These are phyloP conservation scores for Sesia bembeciformis DNA, from an alignment of 2,888 invertebrate genomes.

Conservation along the genomic window DNA sequence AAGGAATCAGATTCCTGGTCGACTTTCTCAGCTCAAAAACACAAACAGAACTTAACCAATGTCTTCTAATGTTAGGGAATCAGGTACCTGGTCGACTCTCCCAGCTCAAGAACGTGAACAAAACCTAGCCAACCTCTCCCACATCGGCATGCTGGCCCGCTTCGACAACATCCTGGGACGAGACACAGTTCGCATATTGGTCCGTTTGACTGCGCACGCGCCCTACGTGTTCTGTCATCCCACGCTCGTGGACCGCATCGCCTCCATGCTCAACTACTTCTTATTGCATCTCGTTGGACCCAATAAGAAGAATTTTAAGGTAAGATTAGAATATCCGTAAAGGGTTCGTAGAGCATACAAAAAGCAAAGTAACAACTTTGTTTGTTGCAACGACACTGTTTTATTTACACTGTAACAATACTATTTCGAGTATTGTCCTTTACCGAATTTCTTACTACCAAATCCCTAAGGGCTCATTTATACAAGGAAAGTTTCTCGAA, in stretches of 20 bases:
- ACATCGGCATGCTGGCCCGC: constrained; percentile 87
- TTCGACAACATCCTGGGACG: constrained; percentile 95
- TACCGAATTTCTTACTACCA: too few relatives aligned
- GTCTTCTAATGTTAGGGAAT: constrained; percentile 61
- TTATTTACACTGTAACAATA: too few relatives aligned
- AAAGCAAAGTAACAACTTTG: too few relatives aligned
- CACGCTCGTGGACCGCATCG: constrained; percentile 93
- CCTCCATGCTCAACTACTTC: constrained; percentile 97
- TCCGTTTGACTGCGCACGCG: constrained; percentile 83
- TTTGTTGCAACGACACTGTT: too few relatives aligned
- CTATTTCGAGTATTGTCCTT: too few relatives aligned
- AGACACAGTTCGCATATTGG: constrained; percentile 89
- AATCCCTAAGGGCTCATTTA: too few relatives aligned
- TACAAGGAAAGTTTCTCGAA: too few relatives aligned
- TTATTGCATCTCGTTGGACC: constrained; percentile 91
- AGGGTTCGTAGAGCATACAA: too few relatives aligned
- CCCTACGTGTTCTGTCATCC: constrained; percentile 89
- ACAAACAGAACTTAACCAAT: constrained; percentile 81
- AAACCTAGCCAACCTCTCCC: constrained; percentile 81
- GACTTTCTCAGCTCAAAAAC: constrained; percentile 78
- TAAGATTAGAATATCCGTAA: constrained; percentile 19
- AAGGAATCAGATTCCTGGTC: constrained; percentile 86
- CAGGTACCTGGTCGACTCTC: constrained; percentile 83
- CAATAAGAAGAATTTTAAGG: constrained; percentile 93
- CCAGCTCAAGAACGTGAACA: constrained; percentile 83